Evolutionary conservation across 2,797 vertebrate genomes (phyloP), one percentile per base, ranked within the genome.

Genomic region (Hozukius guyotensis): DNA sequence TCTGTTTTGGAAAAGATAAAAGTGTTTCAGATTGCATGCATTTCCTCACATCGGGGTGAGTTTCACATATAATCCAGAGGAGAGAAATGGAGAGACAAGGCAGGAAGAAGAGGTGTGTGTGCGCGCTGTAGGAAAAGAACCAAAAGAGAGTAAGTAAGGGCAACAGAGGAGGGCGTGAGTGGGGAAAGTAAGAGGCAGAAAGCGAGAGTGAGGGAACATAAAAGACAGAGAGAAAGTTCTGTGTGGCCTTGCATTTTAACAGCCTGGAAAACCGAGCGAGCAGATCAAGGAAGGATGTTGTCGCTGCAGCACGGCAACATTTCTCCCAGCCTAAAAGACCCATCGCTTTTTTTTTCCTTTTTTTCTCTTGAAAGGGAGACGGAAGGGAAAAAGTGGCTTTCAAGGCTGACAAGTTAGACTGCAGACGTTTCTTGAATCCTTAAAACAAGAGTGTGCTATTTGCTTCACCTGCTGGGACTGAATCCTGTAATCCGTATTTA

Each of bases 161-260:
- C 56, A 77, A 69, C 64, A 60, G 74, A 82, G 69, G 31, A 59
- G 60, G 66, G 60, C 6, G 12, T 72, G 52, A 83, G 61, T 42
- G 46, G 68, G 80, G 80, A 78, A 36, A 81, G 42, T 75, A 71
- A 77, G 74, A 84, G 69, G 74, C 73, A 66, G 67, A 87, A 70
- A 77, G 52, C 11, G 14, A 68, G 53, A 87, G 63, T 29, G 75
- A 70, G 36, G 55, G 52, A 77, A 61, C 31, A 80, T 73, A 62
- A 87, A 89, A 87, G 78, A 77, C 34, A 22, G 76, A 71, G 66
- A 46, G 77, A 78, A 77, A 82, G 71, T 79, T 83, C 68, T 78
- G 80, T 78, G 81, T 85, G 85, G 84, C 68, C 27, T 3, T 84
- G 88, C 89, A 93, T 93, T 90, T 87, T 77, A 91, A 89, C 65